phyloP scores from a whole-genome alignment of 2,888 invertebrate species.

The Chrysotoxum bicinctum region DNA sequence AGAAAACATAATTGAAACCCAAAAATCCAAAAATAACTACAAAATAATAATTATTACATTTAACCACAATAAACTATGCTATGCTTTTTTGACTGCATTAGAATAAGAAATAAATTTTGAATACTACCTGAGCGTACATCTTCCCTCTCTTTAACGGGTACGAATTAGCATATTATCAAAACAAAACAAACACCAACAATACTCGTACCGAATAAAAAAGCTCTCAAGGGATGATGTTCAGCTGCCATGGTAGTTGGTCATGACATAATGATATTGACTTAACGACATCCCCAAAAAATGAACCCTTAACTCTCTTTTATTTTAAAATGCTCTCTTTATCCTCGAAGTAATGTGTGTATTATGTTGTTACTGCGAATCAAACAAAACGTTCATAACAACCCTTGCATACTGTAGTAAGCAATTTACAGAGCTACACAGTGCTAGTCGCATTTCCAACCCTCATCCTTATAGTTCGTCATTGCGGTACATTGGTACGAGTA shows the following conservation, averaged over 20 bases:
- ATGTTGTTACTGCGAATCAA: neutral
- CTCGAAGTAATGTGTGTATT: neutral
- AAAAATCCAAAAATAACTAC: slow-evolving; percentile 25
- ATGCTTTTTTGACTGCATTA: neutral
- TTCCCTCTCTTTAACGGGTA: neutral
- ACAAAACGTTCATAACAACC: slow-evolving; percentile 3
- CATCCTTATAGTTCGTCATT: slow-evolving; percentile 20
- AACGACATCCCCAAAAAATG: neutral
- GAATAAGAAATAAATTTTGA: slow-evolving; percentile 3
- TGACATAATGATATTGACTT: neutral
- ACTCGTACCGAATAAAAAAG: neutral
- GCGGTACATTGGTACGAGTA: neutral
- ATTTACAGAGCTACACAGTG: neutral
- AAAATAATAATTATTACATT: slow-evolving; percentile 3
- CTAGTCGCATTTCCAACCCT: neutral
- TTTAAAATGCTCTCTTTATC: neutral
- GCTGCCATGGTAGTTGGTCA: neutral
- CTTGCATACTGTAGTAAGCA: neutral
- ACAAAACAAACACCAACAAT: neutral
- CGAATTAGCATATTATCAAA: slow-evolving; percentile 12
- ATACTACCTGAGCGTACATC: neutral
- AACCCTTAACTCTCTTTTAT: slow-evolving; percentile 6
- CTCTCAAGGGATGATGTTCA: slow-evolving; percentile 3
- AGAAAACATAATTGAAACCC: neutral
- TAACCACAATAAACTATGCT: neutral